These are phyloP conservation scores for Corvus moneduloides DNA, from an alignment of 2,113 vertebrate species.

Conservation along the genomic window DNA sequence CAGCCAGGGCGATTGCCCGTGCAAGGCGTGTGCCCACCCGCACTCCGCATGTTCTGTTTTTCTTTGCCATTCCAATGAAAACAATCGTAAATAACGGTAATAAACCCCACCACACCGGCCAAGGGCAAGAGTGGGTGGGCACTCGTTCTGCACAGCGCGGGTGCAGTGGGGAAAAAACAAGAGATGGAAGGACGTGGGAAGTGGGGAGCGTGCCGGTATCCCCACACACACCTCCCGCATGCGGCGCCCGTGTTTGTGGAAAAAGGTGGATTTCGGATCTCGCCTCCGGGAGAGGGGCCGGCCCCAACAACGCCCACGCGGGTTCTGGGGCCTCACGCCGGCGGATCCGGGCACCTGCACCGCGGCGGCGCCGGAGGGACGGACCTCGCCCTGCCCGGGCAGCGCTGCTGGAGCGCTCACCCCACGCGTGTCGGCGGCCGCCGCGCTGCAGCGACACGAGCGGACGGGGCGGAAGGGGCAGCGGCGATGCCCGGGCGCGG, in stretches of 20 bases:
- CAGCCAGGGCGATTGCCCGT: slow-evolving; percentile 3
- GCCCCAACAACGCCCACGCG: background rate
- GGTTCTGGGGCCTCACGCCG: background rate
- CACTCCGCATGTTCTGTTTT: background rate
- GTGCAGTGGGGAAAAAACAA: background rate
- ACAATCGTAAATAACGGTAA: background rate
- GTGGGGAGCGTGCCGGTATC: background rate
- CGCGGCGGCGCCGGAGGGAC: background rate
- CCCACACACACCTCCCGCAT: slow-evolving; percentile 26
- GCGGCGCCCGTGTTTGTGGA: slow-evolving; percentile 45
- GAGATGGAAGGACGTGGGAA: background rate
- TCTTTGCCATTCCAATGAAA: slow-evolving; percentile 41
- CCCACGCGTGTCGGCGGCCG: background rate
- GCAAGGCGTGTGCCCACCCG: slow-evolving; percentile 32
- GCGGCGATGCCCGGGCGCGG: background rate
- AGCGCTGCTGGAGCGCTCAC: background rate
- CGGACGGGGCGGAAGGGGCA: background rate
- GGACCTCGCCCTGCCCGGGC: background rate
- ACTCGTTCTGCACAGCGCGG: background rate
- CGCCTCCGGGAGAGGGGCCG: background rate
- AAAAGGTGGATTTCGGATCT: slow-evolving; percentile 68
- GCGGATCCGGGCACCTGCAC: background rate
- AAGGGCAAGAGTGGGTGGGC: background rate
- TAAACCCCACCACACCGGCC: background rate
- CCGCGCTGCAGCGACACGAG: background rate